Conservation (phyloP, 2,113 vertebrate genomes). For the Microcebus ravelobensis region DNA sequence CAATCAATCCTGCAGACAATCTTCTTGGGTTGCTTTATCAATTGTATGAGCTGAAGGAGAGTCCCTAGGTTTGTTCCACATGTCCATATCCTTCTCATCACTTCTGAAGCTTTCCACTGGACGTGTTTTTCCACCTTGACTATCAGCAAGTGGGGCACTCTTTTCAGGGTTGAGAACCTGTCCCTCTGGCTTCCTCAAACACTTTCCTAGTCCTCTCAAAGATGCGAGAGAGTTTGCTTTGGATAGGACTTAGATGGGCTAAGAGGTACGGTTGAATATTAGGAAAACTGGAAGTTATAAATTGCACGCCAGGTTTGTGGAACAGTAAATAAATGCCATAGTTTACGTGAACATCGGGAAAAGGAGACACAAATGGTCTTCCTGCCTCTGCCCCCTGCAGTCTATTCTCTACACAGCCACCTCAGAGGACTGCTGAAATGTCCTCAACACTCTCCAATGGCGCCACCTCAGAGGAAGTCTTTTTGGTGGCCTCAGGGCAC, state of each 20-base stretch:
- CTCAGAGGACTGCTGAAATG: neutral
- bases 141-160: neutral
- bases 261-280: neutral
- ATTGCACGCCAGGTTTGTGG: neutral
- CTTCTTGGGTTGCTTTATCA: neutral
- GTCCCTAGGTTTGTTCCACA: neutral
- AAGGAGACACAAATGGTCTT: neutral
- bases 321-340: neutral
- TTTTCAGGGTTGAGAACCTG: neutral
- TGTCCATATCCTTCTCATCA: rapidly evolving
- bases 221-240: neutral
- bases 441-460: neutral
- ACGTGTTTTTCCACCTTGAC: neutral
- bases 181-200: neutral
- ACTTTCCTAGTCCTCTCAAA: neutral
- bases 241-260: neutral
- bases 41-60: neutral
- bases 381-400: neutral
- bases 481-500: neutral
- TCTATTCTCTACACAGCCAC: neutral
- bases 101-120: neutral
- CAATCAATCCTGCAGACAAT: neutral
- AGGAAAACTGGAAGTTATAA: neutral
- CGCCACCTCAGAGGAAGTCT: neutral
- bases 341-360: neutral